Percentiles rank a stretch among this genome's conserved stretches.
Conservation (phyloP, 1,140 invertebrate species). For the Notospermus geniculatus region DNA sequence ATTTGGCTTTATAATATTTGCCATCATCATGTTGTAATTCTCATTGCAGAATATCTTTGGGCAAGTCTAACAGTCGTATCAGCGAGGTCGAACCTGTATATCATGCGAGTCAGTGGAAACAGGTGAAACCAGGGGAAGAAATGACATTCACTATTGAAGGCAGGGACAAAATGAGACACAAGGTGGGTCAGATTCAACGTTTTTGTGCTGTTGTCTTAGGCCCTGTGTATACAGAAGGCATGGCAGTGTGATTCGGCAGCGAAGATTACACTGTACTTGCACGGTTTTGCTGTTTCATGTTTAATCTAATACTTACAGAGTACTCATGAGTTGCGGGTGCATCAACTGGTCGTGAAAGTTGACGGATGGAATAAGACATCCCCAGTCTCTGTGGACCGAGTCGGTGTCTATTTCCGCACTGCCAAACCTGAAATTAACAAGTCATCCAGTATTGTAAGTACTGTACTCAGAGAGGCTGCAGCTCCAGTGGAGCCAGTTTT, state of each 20-base stretch:
- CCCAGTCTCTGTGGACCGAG: conserved; percentile 87
- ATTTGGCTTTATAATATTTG: neutral
- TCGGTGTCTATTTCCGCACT: conserved; percentile 88
- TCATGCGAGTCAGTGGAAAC: conserved; percentile 34
- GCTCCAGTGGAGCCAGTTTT: too few species aligned
- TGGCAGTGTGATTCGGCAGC: too few species aligned
- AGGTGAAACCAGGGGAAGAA: conserved; percentile 44
- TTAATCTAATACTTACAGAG: too few species aligned
- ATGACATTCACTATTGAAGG: conserved; percentile 61
- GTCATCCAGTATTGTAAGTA: conserved; percentile 27
- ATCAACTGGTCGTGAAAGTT: conserved; percentile 83
- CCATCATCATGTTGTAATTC: neutral
- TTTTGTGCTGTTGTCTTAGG: too few species aligned
- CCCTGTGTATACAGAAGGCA: too few species aligned
- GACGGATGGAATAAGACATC: conserved; percentile 82
- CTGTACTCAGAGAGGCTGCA: too few species aligned
- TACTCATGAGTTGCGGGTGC: conserved; percentile 75
- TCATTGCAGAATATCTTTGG: neutral
- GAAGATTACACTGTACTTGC: too few species aligned
- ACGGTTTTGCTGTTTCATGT: too few species aligned
- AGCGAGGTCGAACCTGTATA: conserved; percentile 3
- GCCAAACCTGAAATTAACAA: conserved; percentile 57
- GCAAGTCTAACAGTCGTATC: too few species aligned
- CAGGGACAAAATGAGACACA: conserved; percentile 63
- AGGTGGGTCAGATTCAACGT: conserved; percentile 43